A percentile compares a stretch with the other conserved stretches of the same genome.
phyloP scores from a whole-genome alignment of 2,888 invertebrate species.

The Piscicola geometra region DNA sequence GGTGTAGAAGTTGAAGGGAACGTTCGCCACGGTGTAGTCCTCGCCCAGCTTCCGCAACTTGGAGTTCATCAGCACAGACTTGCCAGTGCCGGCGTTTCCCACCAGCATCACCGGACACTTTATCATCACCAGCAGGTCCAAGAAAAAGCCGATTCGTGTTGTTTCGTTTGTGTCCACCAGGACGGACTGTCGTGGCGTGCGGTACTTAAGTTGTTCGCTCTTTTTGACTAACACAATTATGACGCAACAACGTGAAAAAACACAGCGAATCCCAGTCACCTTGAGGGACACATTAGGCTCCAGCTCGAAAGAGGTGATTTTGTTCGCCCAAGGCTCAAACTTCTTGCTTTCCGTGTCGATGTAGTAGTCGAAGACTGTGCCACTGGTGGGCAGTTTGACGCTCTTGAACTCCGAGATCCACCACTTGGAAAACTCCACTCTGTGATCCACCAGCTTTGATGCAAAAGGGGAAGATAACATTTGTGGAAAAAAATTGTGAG shows the following conservation, averaged over 20 bases:
- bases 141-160: conserved; percentile 78
- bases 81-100: conserved; percentile 83
- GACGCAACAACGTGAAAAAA: neutral
- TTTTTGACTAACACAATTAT: neutral
- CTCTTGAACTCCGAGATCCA: conserved; percentile 93
- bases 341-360: conserved; percentile 84
- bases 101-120: conserved; percentile 90
- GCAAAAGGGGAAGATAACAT: no score
- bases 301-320: conserved; percentile 80
- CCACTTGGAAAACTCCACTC: conserved; percentile 94
- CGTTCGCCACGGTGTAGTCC: conserved; percentile 75
- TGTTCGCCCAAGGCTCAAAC: conserved; percentile 82
- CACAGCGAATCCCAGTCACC: conserved; percentile 58
- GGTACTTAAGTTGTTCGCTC: neutral
- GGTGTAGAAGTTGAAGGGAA: conserved; percentile 94
- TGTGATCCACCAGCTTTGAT: conserved; percentile 76
- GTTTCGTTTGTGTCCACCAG: conserved; percentile 90
- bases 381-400: conserved; percentile 81
- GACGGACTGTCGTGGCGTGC: conserved; percentile 65
- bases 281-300: conserved; percentile 82
- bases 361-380: conserved; percentile 90
- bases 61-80: conserved; percentile 83
- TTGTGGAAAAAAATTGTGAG: no score
- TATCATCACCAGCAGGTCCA: conserved; percentile 81
- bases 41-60: conserved; percentile 75